Evolutionary conservation across 1,140 invertebrate species (phyloP), one percentile per base, ranked within the genome.

Genomic region (Formica selysi): DNA sequence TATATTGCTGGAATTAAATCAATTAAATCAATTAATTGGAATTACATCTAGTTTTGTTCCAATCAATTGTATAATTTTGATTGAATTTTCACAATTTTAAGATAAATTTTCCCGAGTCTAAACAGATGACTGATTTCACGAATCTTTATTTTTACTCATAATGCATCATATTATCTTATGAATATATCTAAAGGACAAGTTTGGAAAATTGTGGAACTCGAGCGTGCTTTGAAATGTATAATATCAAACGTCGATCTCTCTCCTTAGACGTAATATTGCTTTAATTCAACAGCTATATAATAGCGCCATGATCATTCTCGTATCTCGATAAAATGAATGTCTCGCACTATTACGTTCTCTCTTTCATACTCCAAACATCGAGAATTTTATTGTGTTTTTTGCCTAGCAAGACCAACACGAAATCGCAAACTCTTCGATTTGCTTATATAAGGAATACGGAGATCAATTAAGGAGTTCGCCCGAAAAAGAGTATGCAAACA

Each of bases 271-370:
- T 26, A 4, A n/a, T 38, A 2, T 54, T 32, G n/a, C 3, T 16
- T 54, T 54, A 68, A 79, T 51, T 54, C 29, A 68, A 6, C 32
- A 80, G 32, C 19, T 79, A 38, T 78, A 26, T 38, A 16, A 70
- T 59, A 6, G 13, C 36, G 13, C 13, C 1, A 41, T 10, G 29
- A 80, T 41, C 19, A 57, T 71, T 61, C 51, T 26, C 11, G 36
- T 26, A 41, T 81, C 73, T 81, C 22, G 41, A 73, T 81, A 73
- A 26, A 61, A 44, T 71, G n/a, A 74, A 83, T 73, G 26, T 54
- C 38, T 83, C 54, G 68, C 54, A 73, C 19, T 26, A 44, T 74
- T 54, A 32, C 13, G 57, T 83, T 74, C 68, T 44, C 38, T 73
- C 36, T 83, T 73, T 83, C 26, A 61, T 19, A 11, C 67, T 81